Conservation (phyloP, 37 sponge, comb jelly and placozoan species). For the Aphrocallistes beatrix region DNA sequence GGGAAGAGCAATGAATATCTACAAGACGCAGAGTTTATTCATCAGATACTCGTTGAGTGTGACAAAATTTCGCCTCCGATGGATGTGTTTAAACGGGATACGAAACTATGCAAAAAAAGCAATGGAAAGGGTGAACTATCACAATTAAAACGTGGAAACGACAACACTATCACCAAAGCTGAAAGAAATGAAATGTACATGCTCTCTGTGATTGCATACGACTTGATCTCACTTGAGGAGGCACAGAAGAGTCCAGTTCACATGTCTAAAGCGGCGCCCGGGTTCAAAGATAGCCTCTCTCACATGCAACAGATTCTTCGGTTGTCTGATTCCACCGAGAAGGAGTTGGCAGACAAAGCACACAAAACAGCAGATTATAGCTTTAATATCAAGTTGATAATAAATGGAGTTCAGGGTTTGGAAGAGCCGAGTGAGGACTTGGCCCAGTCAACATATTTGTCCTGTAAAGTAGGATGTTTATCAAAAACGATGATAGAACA, state of each 20-base stretch:
- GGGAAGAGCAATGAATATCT: neutral
- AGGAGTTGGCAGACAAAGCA: neutral
- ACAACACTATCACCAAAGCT: too few relatives aligned
- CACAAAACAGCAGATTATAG: neutral
- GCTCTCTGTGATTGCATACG: neutral
- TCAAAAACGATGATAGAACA: neutral
- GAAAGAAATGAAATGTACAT: conserved; percentile 7
- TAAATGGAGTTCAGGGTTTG: neutral
- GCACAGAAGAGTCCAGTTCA: neutral
- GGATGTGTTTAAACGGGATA: neutral
- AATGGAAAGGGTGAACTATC: neutral
- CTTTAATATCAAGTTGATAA: neutral
- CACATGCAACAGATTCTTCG: neutral
- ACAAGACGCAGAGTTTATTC: neutral
- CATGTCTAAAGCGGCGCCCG: neutral
- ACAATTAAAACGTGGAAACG: neutral
- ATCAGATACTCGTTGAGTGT: neutral
- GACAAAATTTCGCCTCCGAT: neutral
- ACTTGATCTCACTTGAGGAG: conserved; percentile 7
- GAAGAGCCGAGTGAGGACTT: neutral
- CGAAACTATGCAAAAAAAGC: neutral
- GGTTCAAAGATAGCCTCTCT: neutral
- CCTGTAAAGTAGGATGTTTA: neutral
- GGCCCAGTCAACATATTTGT: neutral
- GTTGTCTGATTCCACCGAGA: neutral